Evolutionary conservation across 2,888 invertebrate species (phyloP), one percentile per base, ranked within the genome.

Genomic region (Agrotis segetum): DNA sequence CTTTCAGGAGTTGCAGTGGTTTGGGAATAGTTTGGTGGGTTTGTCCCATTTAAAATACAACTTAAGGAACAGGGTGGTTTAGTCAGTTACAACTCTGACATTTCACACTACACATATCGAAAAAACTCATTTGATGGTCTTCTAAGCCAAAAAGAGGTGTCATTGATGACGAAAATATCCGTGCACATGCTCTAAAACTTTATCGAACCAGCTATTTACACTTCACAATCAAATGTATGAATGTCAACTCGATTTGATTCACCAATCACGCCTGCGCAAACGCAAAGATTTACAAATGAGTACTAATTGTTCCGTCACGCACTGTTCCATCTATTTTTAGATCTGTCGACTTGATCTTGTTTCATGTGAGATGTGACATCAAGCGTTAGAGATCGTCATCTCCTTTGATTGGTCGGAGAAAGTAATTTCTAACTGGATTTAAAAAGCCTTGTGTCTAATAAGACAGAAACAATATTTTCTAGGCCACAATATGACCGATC

Each of bases 271-370:
- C 59, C 19, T 50, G 19, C 13, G 19, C 11, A 40, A 40, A 40
- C 11, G 40, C 40, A 60, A 69, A 82, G 82, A 73, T 64, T 78
- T 49, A 68, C 79, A 73, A 77, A 63, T 78, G 44, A 67, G 59
- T 81, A 81, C 63, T 78, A 78, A 79, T 66, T 69, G 60, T 7
- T 74, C 14, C 34, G 69, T 73, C 74, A 73, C 62, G 78, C 73
- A n/a, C 40, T 49, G 77, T 67, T 67, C 56, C 63, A 21, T 72
- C 67, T 74, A 76, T 79, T 82, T 84, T 63, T 65, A 67, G 84
- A 84, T 74, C 74, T 64, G 76, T 67, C 75, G 71, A 68, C 58
- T 17, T 72, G 71, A 79, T 82, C 71, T 70, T 47, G 64, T 77
- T 82, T 68, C 75, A 61, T 68, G 63, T 63, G 78, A 70, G 70